Evolutionary conservation across 2,797 vertebrate genomes (phyloP).

Genomic region (Meriones psammophilus): DNA sequence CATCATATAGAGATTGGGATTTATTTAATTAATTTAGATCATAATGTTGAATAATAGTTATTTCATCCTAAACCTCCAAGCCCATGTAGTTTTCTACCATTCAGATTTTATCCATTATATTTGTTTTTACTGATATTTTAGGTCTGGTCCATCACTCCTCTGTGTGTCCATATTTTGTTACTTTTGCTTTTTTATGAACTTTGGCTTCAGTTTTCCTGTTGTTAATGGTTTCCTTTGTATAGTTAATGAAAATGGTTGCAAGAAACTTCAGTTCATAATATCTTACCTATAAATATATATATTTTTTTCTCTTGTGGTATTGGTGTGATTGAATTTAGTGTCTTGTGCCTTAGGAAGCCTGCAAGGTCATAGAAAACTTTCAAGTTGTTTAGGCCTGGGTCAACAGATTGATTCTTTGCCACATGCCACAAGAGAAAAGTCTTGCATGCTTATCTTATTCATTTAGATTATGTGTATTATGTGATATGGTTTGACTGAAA

Average conservation of each 20-base stretch:
- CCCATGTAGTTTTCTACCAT: too few relatives aligned
- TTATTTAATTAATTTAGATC: too few relatives aligned
- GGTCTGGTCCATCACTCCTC: too few relatives aligned
- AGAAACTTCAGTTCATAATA: constrained; percentile 57
- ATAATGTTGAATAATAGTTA: too few relatives aligned
- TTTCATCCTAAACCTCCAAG: too few relatives aligned
- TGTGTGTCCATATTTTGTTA: background rate
- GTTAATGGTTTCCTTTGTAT: constrained; percentile 44
- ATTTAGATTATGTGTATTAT: constrained; percentile 19
- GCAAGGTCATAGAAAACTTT: background rate
- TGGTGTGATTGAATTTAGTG: background rate
- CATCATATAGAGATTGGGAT: too few relatives aligned
- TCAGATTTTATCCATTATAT: too few relatives aligned
- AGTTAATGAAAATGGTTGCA: constrained; percentile 16
- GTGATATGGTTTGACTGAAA: constrained; percentile 33
- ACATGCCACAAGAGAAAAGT: background rate
- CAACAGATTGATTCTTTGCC: background rate
- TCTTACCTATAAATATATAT: constrained; percentile 33
- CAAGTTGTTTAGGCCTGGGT: constrained; percentile 52
- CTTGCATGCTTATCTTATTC: constrained; percentile 23
- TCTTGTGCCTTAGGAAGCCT: constrained; percentile 25
- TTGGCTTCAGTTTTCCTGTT: constrained; percentile 39
- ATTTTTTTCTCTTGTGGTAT: background rate
- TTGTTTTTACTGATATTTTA: too few relatives aligned
- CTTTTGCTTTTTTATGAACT: constrained; percentile 9